Percentiles rank a stretch among this genome's conserved stretches.
Evolutionary conservation across 2,888 invertebrate genomes (phyloP).

Genomic region (Lydus trimaculatus): DNA sequence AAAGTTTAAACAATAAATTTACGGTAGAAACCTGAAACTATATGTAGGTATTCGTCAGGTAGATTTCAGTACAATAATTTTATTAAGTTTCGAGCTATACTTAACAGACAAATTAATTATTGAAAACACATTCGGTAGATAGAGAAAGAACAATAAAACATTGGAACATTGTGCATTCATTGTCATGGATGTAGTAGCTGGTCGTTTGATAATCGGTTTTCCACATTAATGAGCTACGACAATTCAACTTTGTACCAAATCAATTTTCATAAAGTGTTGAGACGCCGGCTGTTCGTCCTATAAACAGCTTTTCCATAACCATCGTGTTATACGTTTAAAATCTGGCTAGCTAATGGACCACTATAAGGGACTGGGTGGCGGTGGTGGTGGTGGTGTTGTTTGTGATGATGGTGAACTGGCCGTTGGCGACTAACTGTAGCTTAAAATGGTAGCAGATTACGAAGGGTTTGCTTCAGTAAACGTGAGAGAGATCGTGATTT

Average conservation of each 20-base stretch:
- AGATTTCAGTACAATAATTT: background rate
- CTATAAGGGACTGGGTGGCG: conserved; percentile 4
- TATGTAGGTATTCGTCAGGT: background rate
- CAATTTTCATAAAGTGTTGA: conserved; percentile 3
- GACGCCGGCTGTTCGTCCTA: background rate
- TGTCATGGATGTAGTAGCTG: background rate
- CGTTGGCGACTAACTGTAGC: conserved; percentile 24
- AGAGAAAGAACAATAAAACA: conserved; percentile 10
- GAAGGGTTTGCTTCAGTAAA: conserved; percentile 17
- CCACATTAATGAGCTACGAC: background rate
- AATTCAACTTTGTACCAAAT: conserved; percentile 1
- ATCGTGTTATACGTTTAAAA: conserved; percentile 19
- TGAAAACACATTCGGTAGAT: background rate
- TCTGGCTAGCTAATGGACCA: conserved; percentile 30
- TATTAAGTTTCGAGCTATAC: background rate
- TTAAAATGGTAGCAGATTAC: conserved; percentile 29
- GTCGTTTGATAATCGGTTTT: background rate
- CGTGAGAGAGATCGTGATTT: conserved; percentile 1
- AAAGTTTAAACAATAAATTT: conserved; percentile 10
- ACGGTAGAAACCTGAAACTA: background rate
- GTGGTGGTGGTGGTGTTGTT: no score
- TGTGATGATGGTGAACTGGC: conserved; percentile 24
- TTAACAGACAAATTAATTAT: background rate
- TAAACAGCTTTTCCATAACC: background rate
- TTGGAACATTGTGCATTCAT: background rate